Conservation (phyloP, 2,888 invertebrate genomes). For the Sipunculus nudus region DNA sequence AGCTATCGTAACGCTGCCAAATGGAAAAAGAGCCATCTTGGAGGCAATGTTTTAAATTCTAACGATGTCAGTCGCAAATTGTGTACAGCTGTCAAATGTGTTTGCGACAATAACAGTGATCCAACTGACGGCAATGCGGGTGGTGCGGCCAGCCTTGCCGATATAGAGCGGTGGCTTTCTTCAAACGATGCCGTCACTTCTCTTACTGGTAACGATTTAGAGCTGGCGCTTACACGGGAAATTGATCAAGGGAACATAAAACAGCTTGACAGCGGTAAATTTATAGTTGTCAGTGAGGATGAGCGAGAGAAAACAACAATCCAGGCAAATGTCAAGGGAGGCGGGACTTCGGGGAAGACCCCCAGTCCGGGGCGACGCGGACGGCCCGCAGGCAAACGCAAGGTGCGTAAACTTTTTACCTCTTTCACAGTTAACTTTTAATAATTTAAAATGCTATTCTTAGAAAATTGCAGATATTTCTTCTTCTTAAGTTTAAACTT, state of each 20-base stretch:
- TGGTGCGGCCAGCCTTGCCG: slow-evolving; percentile 19
- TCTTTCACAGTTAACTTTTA: too few relatives aligned
- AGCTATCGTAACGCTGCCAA: slow-evolving; percentile 84
- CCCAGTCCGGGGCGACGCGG: too few relatives aligned
- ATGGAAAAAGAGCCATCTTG: slow-evolving; percentile 72
- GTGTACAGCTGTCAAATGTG: slow-evolving; percentile 34
- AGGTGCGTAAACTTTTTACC: too few relatives aligned
- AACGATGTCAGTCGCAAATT: slow-evolving; percentile 44
- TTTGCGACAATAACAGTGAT: not conserved
- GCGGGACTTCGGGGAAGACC: too few relatives aligned
- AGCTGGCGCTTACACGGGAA: slow-evolving; percentile 77
- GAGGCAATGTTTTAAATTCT: slow-evolving; percentile 65
- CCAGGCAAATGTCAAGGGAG: too few relatives aligned
- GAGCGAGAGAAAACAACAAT: too few relatives aligned
- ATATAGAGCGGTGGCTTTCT: slow-evolving; percentile 54
- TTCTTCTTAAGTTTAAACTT: too few relatives aligned
- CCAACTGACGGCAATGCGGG: not conserved
- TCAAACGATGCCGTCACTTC: slow-evolving; percentile 47
- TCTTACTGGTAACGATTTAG: slow-evolving; percentile 65
- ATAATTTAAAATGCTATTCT: too few relatives aligned
- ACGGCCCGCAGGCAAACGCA: not conserved
- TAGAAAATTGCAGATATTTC: too few relatives aligned
- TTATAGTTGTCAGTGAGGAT: too few relatives aligned
- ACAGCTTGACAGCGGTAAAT: too few relatives aligned
- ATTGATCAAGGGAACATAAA: slow-evolving; percentile 76